Conservation (phyloP, 92 coral and sea anemone species). For the Hydrozoanthus gracilis region DNA sequence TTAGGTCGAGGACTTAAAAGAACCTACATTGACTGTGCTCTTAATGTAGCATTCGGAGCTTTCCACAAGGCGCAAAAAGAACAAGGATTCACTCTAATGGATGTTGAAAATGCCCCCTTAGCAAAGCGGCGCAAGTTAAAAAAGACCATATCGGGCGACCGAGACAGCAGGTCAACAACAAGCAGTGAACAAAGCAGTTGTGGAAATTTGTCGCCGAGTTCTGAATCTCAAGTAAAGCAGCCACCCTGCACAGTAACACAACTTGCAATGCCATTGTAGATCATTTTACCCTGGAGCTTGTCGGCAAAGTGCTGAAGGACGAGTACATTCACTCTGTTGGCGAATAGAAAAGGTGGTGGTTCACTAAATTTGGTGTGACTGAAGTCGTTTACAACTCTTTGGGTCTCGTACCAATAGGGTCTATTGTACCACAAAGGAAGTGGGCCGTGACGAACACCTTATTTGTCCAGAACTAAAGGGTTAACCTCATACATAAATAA, state of each 20-base stretch:
- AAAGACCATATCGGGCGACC: slow-evolving; percentile 91
- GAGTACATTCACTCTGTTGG: not conserved
- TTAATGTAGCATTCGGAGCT: slow-evolving; percentile 92
- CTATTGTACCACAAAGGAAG: no score
- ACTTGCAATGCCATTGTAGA: slow-evolving; percentile 19
- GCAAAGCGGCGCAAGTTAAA: slow-evolving; percentile 97
- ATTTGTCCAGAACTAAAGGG: no score
- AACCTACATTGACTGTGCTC: slow-evolving; percentile 97
- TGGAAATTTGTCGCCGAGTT: slow-evolving; percentile 82
- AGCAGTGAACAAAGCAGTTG: slow-evolving; percentile 85
- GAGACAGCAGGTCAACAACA: slow-evolving; percentile 85
- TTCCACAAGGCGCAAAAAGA: slow-evolving; percentile 91
- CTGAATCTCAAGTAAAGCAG: slow-evolving; percentile 39
- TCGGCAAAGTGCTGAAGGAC: no score
- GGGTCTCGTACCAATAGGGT: no score
- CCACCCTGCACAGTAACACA: slow-evolving; percentile 23
- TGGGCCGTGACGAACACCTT: no score
- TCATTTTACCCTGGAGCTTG: no score
- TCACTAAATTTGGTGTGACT: not conserved
- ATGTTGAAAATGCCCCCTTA: slow-evolving; percentile 96
- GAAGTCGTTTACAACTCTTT: no score
- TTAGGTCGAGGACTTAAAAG: slow-evolving; percentile 91
- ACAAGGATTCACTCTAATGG: slow-evolving; percentile 93
- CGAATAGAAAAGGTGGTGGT: not conserved
- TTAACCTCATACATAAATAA: no score